Evolutionary conservation across 2,113 vertebrate genomes (phyloP), one percentile per base, ranked within the genome.

Genomic region (Trichechus manatus): DNA sequence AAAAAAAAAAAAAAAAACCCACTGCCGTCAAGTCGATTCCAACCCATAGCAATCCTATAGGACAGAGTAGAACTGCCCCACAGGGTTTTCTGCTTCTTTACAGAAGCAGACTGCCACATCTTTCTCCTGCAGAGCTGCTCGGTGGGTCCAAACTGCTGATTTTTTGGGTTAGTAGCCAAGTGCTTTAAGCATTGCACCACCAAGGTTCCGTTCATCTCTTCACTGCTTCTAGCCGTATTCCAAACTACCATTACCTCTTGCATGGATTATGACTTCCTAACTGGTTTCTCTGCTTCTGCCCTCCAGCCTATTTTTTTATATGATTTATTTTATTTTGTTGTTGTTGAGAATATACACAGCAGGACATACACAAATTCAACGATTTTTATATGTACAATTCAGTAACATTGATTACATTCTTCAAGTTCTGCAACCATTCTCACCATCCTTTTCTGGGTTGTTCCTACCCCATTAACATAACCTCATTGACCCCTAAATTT

Each of bases 201-300:
- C 72, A 39, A 7, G 7, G 8, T 20, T 74, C 36, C 72, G 23
- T 39, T 42, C 20, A 42, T 25, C 72, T 42, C 27, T 17, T 53
- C 75, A 78, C 17, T 15, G 27, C 29, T 20, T 53, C 47, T 17
- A 50, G 39, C 29, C 77, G 29, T 19, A 20, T 17, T 19, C 15
- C 31, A 53, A 50, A 53, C 77, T 50, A 79, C 42, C 47, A 74
- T 50, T 9, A 39, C 47, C 39, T 94, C 92, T 88, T 85, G 29
- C 11, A 36, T 42, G 36, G 22, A 42, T 80, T 75, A 56, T 33
- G 14, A 42, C 25, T 29, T 91, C 77, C 88, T 78, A 70, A 70
- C 70, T 36, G 39, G 44, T 84, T 94, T 90, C 92, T 36, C 66
- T 89, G 36, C 63, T 78, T 87, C 85, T 92, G 10, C 47, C 61